Conservation (phyloP, 1,140 invertebrate genomes). For the Drosophila micromelanica region DNA sequence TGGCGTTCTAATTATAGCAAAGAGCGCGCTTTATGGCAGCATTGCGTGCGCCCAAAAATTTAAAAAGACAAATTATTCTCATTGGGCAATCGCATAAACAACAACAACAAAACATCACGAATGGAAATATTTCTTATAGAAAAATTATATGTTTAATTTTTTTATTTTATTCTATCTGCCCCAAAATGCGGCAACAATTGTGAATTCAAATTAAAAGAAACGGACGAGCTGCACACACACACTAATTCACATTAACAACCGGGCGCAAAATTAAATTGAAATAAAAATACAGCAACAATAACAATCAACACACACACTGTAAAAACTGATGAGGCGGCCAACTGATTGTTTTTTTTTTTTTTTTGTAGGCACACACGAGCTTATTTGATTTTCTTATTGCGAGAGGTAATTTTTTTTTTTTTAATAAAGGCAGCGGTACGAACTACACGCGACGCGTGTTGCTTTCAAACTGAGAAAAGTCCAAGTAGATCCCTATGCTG, state of each 20-base stretch:
- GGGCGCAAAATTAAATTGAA: slow-evolving; percentile 35
- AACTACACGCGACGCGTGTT: slow-evolving; percentile 40
- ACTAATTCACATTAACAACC: neutral
- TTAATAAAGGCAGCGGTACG: slow-evolving; percentile 3
- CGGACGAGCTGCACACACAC: neutral
- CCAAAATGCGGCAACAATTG: slow-evolving; percentile 19
- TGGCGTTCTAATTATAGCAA: slow-evolving; percentile 3
- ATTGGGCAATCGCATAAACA: slow-evolving; percentile 7
- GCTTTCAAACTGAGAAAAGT: slow-evolving; percentile 42
- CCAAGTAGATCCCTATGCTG: slow-evolving; percentile 32
- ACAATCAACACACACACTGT: slow-evolving; percentile 29
- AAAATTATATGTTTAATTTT: neutral
- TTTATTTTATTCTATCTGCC: neutral
- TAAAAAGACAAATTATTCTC: neutral
- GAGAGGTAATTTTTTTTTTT: neutral
- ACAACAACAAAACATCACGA: neutral
- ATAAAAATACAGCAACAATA: slow-evolving; percentile 21
- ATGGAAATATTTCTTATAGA: neutral
- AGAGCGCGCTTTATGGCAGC: slow-evolving; percentile 15
- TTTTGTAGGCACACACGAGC: slow-evolving; percentile 13
- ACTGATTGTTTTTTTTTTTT: slow-evolving; percentile 40
- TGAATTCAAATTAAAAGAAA: slow-evolving; percentile 25
- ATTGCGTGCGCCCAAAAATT: slow-evolving; percentile 12
- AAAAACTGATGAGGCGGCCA: slow-evolving; percentile 21
- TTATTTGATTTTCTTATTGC: slow-evolving; percentile 31